Evolutionary conservation across 2,113 vertebrate genomes (phyloP).

Genomic region (Apodemus speciosus): DNA sequence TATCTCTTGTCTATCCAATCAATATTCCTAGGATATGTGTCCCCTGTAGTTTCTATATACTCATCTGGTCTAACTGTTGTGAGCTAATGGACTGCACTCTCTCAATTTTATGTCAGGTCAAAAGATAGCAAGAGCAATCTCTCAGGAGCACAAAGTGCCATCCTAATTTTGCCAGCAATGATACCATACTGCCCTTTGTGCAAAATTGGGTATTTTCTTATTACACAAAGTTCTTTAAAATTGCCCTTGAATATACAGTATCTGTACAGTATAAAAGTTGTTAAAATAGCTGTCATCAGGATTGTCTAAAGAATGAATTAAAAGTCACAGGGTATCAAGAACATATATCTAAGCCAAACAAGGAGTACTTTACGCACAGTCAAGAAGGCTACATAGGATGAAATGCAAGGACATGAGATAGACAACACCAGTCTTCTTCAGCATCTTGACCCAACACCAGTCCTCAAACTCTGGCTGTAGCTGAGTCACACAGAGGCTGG

Average conservation of each 20-base stretch:
- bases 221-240: not conserved
- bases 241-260: not conserved
- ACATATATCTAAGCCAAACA: not conserved
- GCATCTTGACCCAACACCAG: not conserved
- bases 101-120: not conserved
- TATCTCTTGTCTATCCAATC: not conserved
- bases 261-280: not conserved
- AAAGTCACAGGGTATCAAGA: not conserved
- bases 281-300: not conserved
- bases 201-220: constrained; percentile 9
- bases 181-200: not conserved
- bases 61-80: not conserved
- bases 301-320: not conserved
- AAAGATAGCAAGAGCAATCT: not conserved
- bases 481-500: not conserved
- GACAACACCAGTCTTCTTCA: not conserved
- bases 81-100: not conserved
- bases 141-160: not conserved
- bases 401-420: not conserved
- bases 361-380: not conserved
- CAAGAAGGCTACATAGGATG: not conserved
- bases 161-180: not conserved
- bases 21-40: not conserved
- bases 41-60: not conserved
- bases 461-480: not conserved